Conservation (phyloP, 2,797 vertebrate genomes). For the Pangasius mekongensis region DNA sequence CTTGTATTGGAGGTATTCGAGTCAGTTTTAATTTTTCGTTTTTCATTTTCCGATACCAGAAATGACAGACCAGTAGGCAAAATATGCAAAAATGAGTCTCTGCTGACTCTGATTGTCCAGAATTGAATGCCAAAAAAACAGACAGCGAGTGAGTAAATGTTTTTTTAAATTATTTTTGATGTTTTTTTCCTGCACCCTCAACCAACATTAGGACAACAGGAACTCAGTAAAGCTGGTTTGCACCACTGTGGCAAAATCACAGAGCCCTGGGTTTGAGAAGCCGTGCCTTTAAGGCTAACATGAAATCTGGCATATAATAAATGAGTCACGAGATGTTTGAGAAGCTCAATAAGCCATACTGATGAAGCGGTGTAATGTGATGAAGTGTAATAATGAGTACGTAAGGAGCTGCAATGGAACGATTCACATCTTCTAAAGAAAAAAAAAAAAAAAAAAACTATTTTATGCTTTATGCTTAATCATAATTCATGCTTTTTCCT, state of each 20-base stretch:
- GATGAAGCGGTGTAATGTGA: constrained; percentile 16
- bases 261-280: no score
- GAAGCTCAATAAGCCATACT: neutral
- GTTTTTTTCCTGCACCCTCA: neutral
- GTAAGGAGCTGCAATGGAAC: neutral
- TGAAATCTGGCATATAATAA: neutral
- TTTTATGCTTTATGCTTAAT: neutral
- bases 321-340: neutral
- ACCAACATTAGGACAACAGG: neutral
- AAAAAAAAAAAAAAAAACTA: neutral
- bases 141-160: neutral
- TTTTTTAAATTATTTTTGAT: neutral
- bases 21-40: no score
- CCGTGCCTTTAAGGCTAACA: neutral
- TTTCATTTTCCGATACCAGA: neutral
- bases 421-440: neutral
- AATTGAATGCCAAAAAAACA: neutral
- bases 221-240: neutral
- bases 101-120: neutral
- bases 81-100: neutral
- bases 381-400: constrained; percentile 7
- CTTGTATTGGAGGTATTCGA: neutral
- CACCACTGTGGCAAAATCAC: neutral
- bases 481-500: neutral
- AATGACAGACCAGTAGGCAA: neutral